A percentile compares a stretch with the other conserved stretches of the same genome.
Evolutionary conservation across 2,113 vertebrate species (phyloP).

Genomic region (Hymenochirus boettgeri): DNA sequence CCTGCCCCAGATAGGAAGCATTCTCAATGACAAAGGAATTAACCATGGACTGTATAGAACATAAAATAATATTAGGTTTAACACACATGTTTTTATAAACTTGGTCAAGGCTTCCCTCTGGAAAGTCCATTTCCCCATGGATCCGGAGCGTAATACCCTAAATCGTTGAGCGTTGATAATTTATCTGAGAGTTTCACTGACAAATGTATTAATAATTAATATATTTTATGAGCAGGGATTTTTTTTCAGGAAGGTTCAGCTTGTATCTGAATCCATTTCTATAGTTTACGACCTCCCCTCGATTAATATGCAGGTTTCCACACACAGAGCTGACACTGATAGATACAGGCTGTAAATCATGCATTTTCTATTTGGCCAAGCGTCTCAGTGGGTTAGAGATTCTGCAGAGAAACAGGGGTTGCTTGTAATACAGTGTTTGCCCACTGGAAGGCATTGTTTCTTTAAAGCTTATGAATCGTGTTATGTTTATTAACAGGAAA

Average conservation of each 20-base stretch:
- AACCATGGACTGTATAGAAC: background rate
- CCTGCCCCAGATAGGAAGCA: no score
- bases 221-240: background rate
- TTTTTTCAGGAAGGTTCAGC: background rate
- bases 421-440: no score
- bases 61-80: background rate
- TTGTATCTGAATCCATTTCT: background rate
- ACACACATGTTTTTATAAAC: background rate
- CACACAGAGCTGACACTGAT: background rate
- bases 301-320: background rate
- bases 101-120: background rate
- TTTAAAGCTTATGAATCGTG: no score
- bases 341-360: background rate
- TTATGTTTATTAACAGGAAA: no score
- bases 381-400: no score
- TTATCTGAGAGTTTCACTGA: background rate
- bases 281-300: background rate
- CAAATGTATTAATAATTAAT: conserved; percentile 5
- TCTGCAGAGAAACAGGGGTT: no score
- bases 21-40: background rate
- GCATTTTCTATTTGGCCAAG: background rate
- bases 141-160: background rate
- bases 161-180: background rate
- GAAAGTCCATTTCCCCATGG: background rate
- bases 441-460: no score